These are phyloP conservation scores for Dallia pectoralis DNA, from an alignment of 2,797 vertebrate species.

Conservation along the genomic window DNA sequence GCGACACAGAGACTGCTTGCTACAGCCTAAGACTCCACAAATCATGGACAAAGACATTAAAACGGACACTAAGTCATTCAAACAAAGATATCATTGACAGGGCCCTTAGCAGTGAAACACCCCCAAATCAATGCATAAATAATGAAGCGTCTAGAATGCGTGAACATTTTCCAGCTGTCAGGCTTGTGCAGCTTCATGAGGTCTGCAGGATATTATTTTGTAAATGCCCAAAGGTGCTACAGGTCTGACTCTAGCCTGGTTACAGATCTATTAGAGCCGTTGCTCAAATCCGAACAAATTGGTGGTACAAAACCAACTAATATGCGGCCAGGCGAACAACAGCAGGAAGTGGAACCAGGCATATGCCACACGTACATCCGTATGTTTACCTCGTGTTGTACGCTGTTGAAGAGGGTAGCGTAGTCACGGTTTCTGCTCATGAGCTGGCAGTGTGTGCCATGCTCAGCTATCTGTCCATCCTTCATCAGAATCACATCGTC, in stretches of 20 bases:
- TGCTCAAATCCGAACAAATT: not conserved
- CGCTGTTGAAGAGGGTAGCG: conserved; percentile 72
- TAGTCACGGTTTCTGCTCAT: conserved; percentile 75
- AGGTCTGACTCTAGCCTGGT: conserved; percentile 26
- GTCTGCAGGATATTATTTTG: conserved; percentile 67
- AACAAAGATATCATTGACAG: conserved; percentile 54
- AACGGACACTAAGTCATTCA: conserved; percentile 47
- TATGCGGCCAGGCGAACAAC: not conserved
- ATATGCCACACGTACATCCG: not conserved
- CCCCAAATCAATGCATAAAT: conserved; percentile 69
- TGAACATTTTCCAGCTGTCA: conserved; percentile 64
- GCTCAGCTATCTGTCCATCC: conserved; percentile 80
- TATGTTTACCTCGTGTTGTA: conserved; percentile 73
- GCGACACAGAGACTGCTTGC: not conserved
- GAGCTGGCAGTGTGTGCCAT: conserved; percentile 78
- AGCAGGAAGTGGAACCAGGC: too few relatives aligned
- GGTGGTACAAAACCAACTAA: not conserved
- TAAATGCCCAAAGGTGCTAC: conserved; percentile 41
- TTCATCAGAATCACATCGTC: conserved; percentile 82
- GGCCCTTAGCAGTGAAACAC: conserved; percentile 53
- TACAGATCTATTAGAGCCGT: not conserved
- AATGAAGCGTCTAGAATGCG: conserved; percentile 58
- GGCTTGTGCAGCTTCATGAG: conserved; percentile 55
- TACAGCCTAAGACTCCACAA: conserved; percentile 20
- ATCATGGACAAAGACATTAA: conserved; percentile 34